phyloP scores from a whole-genome alignment of 2,888 invertebrate species.

The Ormyrus thymus region DNA sequence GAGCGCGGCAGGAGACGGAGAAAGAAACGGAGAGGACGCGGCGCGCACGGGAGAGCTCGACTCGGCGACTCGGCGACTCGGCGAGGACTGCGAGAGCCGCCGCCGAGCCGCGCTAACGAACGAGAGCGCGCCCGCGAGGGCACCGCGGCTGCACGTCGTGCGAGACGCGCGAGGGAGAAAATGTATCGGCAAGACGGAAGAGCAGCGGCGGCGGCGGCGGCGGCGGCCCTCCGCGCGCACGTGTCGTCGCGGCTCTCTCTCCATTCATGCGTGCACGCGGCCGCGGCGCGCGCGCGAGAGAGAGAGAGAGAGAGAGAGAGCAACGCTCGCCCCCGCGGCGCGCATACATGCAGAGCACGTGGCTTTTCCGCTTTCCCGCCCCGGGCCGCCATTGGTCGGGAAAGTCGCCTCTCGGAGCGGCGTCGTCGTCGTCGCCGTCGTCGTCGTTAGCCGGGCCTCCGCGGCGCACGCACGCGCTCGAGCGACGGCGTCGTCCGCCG shows the following conservation, averaged over 20 bases:
- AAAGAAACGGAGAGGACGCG: neutral
- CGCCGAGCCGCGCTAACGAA: neutral
- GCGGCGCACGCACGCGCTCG: too few species aligned
- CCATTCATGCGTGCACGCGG: too few species aligned
- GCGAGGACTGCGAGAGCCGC: slow-evolving; percentile 39
- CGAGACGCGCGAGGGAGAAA: neutral
- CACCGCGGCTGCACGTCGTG: neutral
- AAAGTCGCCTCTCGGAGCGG: slow-evolving; percentile 1
- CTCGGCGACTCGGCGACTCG: slow-evolving; percentile 30
- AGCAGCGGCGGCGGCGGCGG: too few species aligned
- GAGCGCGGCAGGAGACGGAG: neutral
- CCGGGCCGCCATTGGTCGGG: slow-evolving; percentile 12
- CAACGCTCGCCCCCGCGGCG: neutral
- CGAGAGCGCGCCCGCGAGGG: neutral
- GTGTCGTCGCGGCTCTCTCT: too few species aligned
- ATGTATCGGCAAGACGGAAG: too few species aligned
- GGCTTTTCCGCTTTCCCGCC: slow-evolving; percentile 26
- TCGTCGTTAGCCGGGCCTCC: neutral
- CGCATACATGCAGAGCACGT: neutral
- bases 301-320: neutral
- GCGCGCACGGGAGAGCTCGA: slow-evolving; percentile 9
- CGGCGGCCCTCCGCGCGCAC: too few species aligned
- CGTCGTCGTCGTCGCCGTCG: slow-evolving; percentile 7
- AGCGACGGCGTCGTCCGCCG: too few species aligned
- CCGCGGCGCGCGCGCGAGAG: neutral